Evolutionary conservation across 2,113 vertebrate species (phyloP), one percentile per base, ranked within the genome.

Genomic region (Mola mola): DNA sequence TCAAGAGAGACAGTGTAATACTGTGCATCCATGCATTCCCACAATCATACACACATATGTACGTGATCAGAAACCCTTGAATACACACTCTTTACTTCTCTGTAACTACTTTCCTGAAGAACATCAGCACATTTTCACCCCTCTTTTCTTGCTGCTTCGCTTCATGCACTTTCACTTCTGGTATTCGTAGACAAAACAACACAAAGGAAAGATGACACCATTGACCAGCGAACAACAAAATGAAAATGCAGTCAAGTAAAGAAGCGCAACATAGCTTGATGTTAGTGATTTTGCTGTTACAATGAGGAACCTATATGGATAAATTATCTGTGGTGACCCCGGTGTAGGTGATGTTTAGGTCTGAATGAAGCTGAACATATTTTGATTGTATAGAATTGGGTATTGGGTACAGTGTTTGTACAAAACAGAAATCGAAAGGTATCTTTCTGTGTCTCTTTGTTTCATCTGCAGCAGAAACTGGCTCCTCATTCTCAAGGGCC

Each of bases 11-110:
- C 7, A 40, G 51, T 76, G 78, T 72, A 60, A 53, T 20, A 50
- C 20, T 41, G 79, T 49, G 69, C 76, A 75, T 62, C 50, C 77
- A 85, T 66, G 72, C 80, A 53, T 79, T 31, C 12, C 48, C 31
- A 25, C 63, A 33, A 70, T 77, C 53, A 20, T 46, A 46, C 57
- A 62, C 49, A 47, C 22, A 61, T 43, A 61, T 64, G 51, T 68
- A 66, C n/a, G 48, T 74, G 79, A 83, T 72, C 67, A 79, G 68
- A 75, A 69, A 81, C 8, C 53, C 47, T 36, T 31, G 40, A 67
- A 56, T 76, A 63, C 78, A 79, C 78, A 85, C 22, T 43, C 24
- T 37, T 63, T 43, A 26, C 49, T 75, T 33, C 43, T 24, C 28
- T 74, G 52, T 43, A 58, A 67, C 66, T 66, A 44, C 70, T 33